phyloP scores from a whole-genome alignment of 2,888 invertebrate species.

The Lepeophtheirus nordmannii region DNA sequence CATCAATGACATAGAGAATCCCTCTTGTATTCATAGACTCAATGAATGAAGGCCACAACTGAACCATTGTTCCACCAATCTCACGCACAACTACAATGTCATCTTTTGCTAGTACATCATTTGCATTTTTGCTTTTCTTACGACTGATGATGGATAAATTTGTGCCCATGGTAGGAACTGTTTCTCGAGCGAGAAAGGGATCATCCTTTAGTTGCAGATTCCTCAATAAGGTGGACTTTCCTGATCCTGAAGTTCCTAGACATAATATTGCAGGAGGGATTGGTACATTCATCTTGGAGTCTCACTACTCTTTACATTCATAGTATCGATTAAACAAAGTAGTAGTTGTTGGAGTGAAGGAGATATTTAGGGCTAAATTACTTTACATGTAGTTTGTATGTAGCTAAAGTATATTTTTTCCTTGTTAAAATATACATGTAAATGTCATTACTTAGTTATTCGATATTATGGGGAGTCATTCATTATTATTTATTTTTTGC shows the following conservation, averaged over 20 bases:
- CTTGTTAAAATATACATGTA: too few relatives aligned
- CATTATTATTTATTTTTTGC: too few relatives aligned
- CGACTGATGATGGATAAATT: conserved; percentile 51
- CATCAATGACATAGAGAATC: conserved; percentile 17
- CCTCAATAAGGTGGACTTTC: conserved; percentile 61
- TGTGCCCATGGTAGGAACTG: conserved; percentile 62
- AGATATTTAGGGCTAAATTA: too few relatives aligned
- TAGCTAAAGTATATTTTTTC: too few relatives aligned
- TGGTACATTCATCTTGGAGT: neutral
- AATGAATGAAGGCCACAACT: conserved; percentile 50
- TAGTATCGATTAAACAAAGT: conserved; percentile 1
- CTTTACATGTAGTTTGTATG: too few relatives aligned
- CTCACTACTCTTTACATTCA: neutral
- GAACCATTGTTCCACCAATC: conserved; percentile 64
- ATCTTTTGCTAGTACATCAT: conserved; percentile 37
- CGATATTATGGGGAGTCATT: too few relatives aligned
- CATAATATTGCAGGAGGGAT: conserved; percentile 43
- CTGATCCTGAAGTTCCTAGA: conserved; percentile 60
- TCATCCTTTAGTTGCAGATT: conserved; percentile 42
- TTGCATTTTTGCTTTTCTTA: conserved; percentile 33
- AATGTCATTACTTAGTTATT: too few relatives aligned
- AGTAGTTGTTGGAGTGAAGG: too few relatives aligned
- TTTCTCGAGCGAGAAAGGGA: conserved; percentile 32
- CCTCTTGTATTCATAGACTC: conserved; percentile 4
- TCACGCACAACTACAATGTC: conserved; percentile 47